Conservation (phyloP, 2,113 vertebrate species). For the Alectura lathami region DNA sequence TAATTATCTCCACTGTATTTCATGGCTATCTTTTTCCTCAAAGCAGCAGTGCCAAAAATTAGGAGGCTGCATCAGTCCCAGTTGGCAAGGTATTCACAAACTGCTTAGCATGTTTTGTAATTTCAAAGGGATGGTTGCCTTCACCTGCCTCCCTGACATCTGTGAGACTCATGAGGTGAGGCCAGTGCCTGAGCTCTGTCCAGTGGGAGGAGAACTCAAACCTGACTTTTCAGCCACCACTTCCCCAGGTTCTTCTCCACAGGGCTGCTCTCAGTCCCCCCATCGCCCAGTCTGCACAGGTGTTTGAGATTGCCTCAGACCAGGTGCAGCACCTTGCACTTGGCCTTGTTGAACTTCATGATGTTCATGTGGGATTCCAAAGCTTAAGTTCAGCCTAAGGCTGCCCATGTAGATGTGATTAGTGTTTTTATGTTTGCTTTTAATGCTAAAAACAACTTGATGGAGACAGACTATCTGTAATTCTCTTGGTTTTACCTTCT, state of each 20-base stretch:
- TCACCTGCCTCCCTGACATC: background rate
- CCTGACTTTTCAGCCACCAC: background rate
- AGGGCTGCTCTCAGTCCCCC: background rate
- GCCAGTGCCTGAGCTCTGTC: background rate
- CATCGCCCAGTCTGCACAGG: background rate
- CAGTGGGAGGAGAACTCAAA: background rate
- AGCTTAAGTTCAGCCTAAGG: background rate
- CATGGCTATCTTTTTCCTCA: background rate
- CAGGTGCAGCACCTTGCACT: background rate
- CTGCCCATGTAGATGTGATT: background rate
- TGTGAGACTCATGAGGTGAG: background rate
- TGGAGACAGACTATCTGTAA: background rate
- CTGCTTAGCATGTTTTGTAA: background rate
- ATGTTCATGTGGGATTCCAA: background rate
- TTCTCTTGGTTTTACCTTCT: background rate
- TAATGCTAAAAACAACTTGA: background rate
- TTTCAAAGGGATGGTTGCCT: background rate
- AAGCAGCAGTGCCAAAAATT: constrained; percentile 24
- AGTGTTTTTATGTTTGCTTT: background rate
- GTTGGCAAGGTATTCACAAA: background rate
- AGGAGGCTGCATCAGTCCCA: background rate
- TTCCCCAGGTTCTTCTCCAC: background rate
- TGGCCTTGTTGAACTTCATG: background rate
- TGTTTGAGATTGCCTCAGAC: background rate
- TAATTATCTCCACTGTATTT: constrained; percentile 33